These are phyloP conservation scores for Coelopa frigida DNA, from an alignment of 1,140 invertebrate genomes.

Conservation along the genomic window DNA sequence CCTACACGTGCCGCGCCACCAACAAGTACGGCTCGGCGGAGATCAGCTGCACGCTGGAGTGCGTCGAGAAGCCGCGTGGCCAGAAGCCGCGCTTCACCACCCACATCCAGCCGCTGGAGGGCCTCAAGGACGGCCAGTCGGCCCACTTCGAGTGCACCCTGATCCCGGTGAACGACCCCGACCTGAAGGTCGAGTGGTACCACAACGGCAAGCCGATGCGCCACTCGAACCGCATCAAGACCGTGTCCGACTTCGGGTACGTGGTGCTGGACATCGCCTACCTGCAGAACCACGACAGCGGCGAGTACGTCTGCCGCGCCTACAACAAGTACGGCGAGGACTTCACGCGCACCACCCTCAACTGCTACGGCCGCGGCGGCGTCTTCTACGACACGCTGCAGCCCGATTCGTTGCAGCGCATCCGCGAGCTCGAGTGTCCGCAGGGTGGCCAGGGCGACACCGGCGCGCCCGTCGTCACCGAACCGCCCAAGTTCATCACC, in stretches of 20 bases:
- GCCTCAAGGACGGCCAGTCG: slow-evolving; percentile 83
- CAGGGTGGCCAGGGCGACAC: slow-evolving; percentile 52
- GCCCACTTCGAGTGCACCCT: slow-evolving; percentile 90
- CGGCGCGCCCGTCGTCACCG: slow-evolving; percentile 58
- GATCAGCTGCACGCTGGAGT: slow-evolving; percentile 75
- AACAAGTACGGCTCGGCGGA: slow-evolving; percentile 84
- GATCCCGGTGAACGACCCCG: slow-evolving; percentile 84
- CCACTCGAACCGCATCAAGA: slow-evolving; percentile 87
- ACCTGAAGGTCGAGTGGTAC: slow-evolving; percentile 94
- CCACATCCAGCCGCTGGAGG: slow-evolving; percentile 75
- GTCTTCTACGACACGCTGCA: slow-evolving; percentile 91
- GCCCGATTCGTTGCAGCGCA: slow-evolving; percentile 84
- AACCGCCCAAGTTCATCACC: slow-evolving; percentile 84
- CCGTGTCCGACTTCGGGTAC: slow-evolving; percentile 92
- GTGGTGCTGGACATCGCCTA: slow-evolving; percentile 93
- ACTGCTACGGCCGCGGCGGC: slow-evolving; percentile 75
- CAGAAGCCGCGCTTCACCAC: slow-evolving; percentile 83
- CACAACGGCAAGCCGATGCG: slow-evolving; percentile 81
- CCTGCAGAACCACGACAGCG: slow-evolving; percentile 86
- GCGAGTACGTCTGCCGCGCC: slow-evolving; percentile 85
- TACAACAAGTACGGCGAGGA: slow-evolving; percentile 87
- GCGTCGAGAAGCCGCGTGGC: slow-evolving; percentile 74
- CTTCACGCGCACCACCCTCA: slow-evolving; percentile 72
- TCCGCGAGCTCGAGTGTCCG: slow-evolving; percentile 76
- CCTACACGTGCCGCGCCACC: slow-evolving; percentile 77